Conservation (phyloP, 2,888 invertebrate genomes). For the Chloroclysta siterata region DNA sequence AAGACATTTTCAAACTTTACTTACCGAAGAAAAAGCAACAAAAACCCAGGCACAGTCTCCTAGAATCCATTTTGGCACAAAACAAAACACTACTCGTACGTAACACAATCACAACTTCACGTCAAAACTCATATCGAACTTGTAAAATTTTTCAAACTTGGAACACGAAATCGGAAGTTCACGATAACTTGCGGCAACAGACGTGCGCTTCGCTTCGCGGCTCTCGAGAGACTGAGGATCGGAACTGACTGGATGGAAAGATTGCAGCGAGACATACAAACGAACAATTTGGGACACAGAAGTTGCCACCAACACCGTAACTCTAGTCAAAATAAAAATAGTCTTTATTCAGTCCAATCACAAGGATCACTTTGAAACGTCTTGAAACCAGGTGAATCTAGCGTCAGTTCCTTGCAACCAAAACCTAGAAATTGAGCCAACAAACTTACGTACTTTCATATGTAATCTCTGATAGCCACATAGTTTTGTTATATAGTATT, state of each 20-base stretch:
- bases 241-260: conserved; percentile 1
- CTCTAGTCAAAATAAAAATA: too few relatives aligned
- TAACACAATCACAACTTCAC: conserved; percentile 32
- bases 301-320: too few relatives aligned
- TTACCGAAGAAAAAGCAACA: conserved; percentile 40
- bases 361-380: too few relatives aligned
- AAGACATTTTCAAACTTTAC: neutral
- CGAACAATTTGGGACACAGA: neutral
- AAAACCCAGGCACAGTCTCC: conserved; percentile 28
- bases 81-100: conserved; percentile 13
- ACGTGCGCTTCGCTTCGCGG: conserved; percentile 29
- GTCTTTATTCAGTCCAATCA: too few relatives aligned
- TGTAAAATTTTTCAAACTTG: conserved; percentile 17
- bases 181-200: conserved; percentile 13
- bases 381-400: too few relatives aligned
- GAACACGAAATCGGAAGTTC: conserved; percentile 31
- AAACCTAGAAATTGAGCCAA: too few relatives aligned
- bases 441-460: too few relatives aligned
- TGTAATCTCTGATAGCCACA: too few relatives aligned
- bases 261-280: conserved; percentile 18
- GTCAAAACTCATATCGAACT: conserved; percentile 38
- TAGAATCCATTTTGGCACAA: conserved; percentile 41
- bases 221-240: conserved; percentile 35
- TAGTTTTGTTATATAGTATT: too few relatives aligned
- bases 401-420: too few relatives aligned